Conservation (phyloP, 2,888 invertebrate genomes). For the Tenthredo amoena region DNA sequence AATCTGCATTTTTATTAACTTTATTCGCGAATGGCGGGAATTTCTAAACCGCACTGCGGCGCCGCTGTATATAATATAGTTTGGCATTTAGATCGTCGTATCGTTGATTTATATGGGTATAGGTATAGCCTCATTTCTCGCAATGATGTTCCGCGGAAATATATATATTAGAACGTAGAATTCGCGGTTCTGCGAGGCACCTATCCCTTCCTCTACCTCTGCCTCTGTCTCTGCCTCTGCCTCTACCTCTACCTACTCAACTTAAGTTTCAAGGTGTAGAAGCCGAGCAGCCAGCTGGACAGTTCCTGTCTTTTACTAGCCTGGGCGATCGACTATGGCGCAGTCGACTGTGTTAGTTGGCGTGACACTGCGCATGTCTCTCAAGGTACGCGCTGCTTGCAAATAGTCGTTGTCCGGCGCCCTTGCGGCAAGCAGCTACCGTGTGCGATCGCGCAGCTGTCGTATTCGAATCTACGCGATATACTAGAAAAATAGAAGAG, state of each 20-base stretch:
- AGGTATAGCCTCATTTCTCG: not conserved
- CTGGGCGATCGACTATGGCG: constrained; percentile 47
- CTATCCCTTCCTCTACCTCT: not conserved
- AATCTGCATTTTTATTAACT: not conserved
- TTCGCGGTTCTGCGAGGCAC: not conserved
- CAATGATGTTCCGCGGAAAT: constrained; percentile 2
- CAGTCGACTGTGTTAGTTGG: constrained; percentile 45
- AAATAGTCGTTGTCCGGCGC: constrained; percentile 52
- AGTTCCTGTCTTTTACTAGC: constrained; percentile 19
- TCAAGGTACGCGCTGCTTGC: constrained; percentile 48
- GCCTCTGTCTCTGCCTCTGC: not conserved
- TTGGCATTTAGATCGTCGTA: not conserved
- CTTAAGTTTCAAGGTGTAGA: constrained; percentile 19
- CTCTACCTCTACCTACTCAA: constrained; percentile 6
- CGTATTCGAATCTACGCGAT: constrained; percentile 9
- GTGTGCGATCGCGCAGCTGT: constrained; percentile 31
- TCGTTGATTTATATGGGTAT: not conserved
- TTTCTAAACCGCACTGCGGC: not conserved
- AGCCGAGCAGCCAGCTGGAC: constrained; percentile 42
- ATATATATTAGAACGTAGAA: not conserved
- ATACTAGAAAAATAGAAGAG: not conserved
- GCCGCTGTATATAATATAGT: not conserved
- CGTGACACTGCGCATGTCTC: constrained; percentile 50
- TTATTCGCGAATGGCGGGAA: not conserved
- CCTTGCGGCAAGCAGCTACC: constrained; percentile 47